phyloP scores from a whole-genome alignment of 2,888 invertebrate species.

The Drosophila birchii region DNA sequence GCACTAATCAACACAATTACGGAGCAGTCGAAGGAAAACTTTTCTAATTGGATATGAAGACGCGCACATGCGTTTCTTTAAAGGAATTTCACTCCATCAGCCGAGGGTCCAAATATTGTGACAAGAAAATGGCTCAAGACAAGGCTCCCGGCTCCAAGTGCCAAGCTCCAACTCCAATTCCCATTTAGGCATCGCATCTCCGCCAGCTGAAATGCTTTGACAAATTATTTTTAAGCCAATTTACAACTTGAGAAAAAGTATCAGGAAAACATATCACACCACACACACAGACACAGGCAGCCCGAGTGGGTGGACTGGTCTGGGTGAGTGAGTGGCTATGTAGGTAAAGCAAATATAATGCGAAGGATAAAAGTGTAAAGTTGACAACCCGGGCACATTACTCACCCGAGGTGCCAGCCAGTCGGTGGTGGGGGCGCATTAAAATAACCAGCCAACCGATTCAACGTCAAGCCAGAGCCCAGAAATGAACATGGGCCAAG shows the following conservation, averaged over 20 bases:
- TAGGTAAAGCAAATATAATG: constrained; percentile 78
- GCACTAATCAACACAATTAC: constrained; percentile 80
- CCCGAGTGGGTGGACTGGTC: constrained; percentile 16
- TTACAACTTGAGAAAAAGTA: constrained; percentile 81
- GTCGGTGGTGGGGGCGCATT: constrained; percentile 56
- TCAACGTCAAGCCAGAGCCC: constrained; percentile 75
- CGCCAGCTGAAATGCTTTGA: constrained; percentile 76
- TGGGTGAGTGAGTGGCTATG: constrained; percentile 46
- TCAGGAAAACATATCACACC: constrained; percentile 77
- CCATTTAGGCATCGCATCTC: constrained; percentile 41
- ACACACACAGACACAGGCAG: constrained; percentile 31
- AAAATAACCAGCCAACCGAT: constrained; percentile 77
- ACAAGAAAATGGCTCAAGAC: constrained; percentile 60
- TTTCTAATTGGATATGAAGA: constrained; percentile 81
- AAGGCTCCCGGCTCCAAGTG: constrained; percentile 19
- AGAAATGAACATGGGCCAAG: constrained; percentile 76
- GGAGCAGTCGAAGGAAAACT: constrained; percentile 73
- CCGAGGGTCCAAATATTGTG: constrained; percentile 72
- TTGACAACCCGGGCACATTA: constrained; percentile 81
- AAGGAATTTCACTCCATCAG: constrained; percentile 62
- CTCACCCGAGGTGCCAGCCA: constrained; percentile 75
- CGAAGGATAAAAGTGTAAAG: constrained; percentile 80
- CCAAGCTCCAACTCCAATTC: constrained; percentile 34
- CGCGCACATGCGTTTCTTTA: constrained; percentile 79
- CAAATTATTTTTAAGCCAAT: constrained; percentile 82